Evolutionary conservation across 2,797 vertebrate genomes (phyloP), one percentile per base, ranked within the genome.

Genomic region (Pangasius larnaudii): DNA sequence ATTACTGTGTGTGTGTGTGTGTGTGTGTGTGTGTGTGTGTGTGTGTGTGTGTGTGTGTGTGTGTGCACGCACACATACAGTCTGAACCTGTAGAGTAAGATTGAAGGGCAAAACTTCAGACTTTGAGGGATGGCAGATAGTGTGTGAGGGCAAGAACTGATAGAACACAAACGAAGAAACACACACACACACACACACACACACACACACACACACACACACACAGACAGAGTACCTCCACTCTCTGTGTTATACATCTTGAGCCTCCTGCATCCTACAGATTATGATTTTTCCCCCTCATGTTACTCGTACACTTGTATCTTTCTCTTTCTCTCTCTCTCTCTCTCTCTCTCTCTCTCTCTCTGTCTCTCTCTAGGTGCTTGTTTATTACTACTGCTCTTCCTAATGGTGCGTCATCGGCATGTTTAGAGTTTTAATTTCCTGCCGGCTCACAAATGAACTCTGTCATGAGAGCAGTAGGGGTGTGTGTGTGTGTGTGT

Each of bases 361-460:
- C 33, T 18, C 69, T 71, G 9, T 14, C 39, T 85, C 80, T 82
- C 80, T 77, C n/a, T 53, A 53, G 42, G 19, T 36, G 39, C 58
- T 58, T 36, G 58, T 71, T 63, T 56, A 72, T 88, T 61, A 82
- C 51, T 14, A 19, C 6, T 69, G 61, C 63, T n/a, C 56, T 82
- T 79, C 56, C 65, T 56, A 87, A 89, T 86, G 84, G 75, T 10
- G 39, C 46, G 53, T 87, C 86, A 65, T 86, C 36, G 56, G 77
- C 81, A 69, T 58, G 36, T 85, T 86, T 89, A n/a, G 24, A n/a
- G 14, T 86, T 88, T 89, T 61, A 74, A 85, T 75, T 77, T 87
- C 59, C 80, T 82, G 58, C 58, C 39, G 13, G 58, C 86, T 87
- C 89, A 78, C 42, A 6, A 59, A 71, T 81, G 86, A 90, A 85